A percentile compares a stretch with the other conserved stretches of the same genome.
These are phyloP conservation scores for Kryptopterus vitreolus DNA, from an alignment of 2,797 vertebrate genomes.

Conservation along the genomic window DNA sequence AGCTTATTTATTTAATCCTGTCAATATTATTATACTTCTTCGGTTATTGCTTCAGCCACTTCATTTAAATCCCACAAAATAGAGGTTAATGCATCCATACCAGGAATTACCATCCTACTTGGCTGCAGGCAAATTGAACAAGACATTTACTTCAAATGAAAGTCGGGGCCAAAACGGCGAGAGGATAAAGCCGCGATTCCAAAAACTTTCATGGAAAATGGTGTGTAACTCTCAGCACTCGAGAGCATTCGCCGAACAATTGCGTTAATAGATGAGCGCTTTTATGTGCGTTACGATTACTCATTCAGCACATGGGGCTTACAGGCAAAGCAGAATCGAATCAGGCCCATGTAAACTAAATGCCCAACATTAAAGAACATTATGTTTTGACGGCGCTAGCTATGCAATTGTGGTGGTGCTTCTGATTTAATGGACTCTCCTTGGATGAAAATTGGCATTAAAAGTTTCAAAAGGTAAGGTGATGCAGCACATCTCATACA, in stretches of 20 bases:
- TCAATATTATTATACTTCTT: conserved; percentile 49
- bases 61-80: conserved; percentile 51
- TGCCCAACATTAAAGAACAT: neutral
- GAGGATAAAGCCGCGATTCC: neutral
- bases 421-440: neutral
- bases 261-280: neutral
- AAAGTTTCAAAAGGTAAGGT: neutral
- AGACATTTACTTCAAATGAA: conserved; percentile 46
- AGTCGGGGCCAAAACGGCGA: conserved; percentile 6
- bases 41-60: conserved; percentile 47
- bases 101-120: conserved; percentile 42
- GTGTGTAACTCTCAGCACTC: conserved; percentile 14
- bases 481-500: neutral
- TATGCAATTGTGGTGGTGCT: neutral
- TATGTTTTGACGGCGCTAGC: neutral
- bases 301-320: neutral
- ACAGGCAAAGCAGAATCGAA: neutral
- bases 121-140: conserved; percentile 47
- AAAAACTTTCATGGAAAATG: conserved; percentile 15
- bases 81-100: conserved; percentile 46
- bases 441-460: neutral
- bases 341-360: neutral
- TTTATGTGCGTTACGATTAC: neutral
- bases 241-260: neutral
- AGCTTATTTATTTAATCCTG: conserved; percentile 51